Evolutionary conservation across 2,888 invertebrate genomes (phyloP), one percentile per base, ranked within the genome.

Genomic region (Microplitis deprimator): DNA sequence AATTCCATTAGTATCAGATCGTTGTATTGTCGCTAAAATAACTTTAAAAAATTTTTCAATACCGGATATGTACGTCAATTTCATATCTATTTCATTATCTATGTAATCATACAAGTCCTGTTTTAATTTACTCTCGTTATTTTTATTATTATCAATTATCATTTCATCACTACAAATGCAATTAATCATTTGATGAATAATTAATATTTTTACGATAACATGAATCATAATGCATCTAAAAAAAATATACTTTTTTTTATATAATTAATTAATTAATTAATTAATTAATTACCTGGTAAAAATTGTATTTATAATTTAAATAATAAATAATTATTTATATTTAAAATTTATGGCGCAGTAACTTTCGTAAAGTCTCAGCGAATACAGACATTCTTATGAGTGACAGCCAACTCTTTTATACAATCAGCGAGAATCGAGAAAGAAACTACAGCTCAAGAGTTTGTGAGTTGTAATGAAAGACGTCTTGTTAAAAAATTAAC

Each of bases 41-140:
- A 60, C 17, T 62, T 73, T 79, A 10, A 84, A 40, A 6, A 77
- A 16, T 38, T 78, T 79, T 64, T 85, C 84, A 69, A 80, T 73
- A 1, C 13, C 77, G 0, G 62, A 64, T 10, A 59, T 79, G 41
- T 40, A 84, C 8, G 73, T 82, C 68, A 6, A 78, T 76, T 75
- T 65, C 16, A 81, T 75, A 17, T 77, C 73, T 8, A 73, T 76
- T 10, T 75, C 62, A 40, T 73, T 75, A n/a, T 79, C 74, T 2
- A 62, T 8, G 39, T 77, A 69, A 59, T 74, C 40, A 16, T 73
- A 39, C 7, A 13, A 40, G 39, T 76, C 17, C 8, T 50, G 8
- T 1, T 50, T 13, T 50, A 50, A 50, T 13, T 13, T 59, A 3
- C 13, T 13, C 13, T 68, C 67, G 5, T 68, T 17, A 40, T 74